phyloP scores from a whole-genome alignment of 2,113 vertebrate genomes.

The Galemys pyrenaicus region DNA sequence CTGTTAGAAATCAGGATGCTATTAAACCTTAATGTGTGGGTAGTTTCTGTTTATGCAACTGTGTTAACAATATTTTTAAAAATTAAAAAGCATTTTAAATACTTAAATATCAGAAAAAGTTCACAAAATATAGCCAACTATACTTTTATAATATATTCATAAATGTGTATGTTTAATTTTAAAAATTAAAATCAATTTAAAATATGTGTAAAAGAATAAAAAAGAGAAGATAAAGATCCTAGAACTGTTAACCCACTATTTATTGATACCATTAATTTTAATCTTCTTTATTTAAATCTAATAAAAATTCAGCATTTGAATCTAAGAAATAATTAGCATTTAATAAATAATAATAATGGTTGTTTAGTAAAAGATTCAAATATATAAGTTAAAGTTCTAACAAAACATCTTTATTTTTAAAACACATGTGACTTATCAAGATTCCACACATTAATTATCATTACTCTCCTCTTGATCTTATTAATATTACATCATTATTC shows the following conservation, averaged over 20 bases:
- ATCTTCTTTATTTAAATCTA: background rate
- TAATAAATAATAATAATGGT: background rate
- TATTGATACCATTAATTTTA: background rate
- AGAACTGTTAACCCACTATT: background rate
- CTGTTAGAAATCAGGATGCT: background rate
- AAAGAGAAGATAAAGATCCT: background rate
- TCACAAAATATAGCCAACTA: background rate
- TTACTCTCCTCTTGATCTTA: background rate
- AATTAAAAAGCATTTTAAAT: too few relatives aligned
- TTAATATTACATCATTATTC: background rate
- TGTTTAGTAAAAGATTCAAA: background rate
- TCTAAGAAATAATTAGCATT: background rate
- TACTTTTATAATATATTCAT: background rate
- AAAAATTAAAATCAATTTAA: background rate
- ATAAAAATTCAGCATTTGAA: background rate
- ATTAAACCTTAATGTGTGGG: background rate
- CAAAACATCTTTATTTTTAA: background rate
- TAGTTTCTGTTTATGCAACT: background rate
- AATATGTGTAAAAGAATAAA: background rate
- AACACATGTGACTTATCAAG: background rate
- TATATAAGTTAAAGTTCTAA: background rate
- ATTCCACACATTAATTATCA: accelerated
- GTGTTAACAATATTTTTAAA: background rate
- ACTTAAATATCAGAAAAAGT: background rate
- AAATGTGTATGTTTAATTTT: background rate